Evolutionary conservation across 2,888 invertebrate species (phyloP).

Genomic region (Tipula lateralis): DNA sequence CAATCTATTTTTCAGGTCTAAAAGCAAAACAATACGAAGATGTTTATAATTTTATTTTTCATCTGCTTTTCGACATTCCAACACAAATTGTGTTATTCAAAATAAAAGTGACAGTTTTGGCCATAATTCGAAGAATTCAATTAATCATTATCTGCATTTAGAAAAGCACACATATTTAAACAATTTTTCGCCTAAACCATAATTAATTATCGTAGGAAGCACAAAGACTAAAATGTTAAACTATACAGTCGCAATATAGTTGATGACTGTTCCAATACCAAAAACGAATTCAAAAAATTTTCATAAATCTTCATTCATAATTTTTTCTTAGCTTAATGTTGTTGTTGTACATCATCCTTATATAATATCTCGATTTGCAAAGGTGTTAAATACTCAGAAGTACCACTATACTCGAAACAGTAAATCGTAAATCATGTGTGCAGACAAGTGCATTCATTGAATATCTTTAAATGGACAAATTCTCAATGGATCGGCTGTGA

Average conservation of each 20-base stretch:
- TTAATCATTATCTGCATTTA: background rate
- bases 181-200: no score
- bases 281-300: background rate
- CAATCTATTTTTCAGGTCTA: no score
- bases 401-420: background rate
- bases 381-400: background rate
- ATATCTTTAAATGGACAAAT: background rate
- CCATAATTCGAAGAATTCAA: background rate
- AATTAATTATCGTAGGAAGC: background rate
- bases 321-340: background rate
- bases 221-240: background rate
- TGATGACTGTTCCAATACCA: background rate
- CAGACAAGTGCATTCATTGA: background rate
- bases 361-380: background rate
- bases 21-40: no score
- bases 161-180: no score
- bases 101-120: no score
- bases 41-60: no score
- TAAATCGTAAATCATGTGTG: background rate
- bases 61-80: no score
- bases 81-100: no score
- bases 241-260: background rate
- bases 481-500: background rate
- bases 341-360: background rate
- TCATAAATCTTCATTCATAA: background rate